Base-by-base conservation (phyloP, 2,113 vertebrate species). In the Fulmarus glacialis region DNA sequence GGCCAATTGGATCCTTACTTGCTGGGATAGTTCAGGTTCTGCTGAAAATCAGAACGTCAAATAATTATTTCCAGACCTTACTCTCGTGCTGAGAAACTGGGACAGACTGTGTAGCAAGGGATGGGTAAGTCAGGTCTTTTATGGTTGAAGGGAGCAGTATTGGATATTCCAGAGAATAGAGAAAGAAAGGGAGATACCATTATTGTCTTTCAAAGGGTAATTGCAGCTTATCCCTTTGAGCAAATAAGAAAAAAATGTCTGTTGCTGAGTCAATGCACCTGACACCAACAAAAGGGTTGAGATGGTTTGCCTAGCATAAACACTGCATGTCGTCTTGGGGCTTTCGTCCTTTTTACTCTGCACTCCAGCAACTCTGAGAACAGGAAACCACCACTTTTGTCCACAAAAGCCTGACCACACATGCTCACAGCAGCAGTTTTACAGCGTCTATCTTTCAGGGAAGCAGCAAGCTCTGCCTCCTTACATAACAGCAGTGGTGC, bases 351-450 rank as follows among this genome's bases (percentile, higher is more conserved):
- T 93, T 87, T 87, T 21, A 38, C 30, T 78, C 58, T 77, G 32
- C 58, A 55, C 66, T 97, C 66, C 73, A 96, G 55, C 30, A 95
- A 40, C 60, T 62, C 58, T 84, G 32, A 85, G 73, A 95, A 70
- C 55, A 84, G 89, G 66, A 96, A 96, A 95, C 83, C 78, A 93
- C 87, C 66, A 88, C 73, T 94, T 87, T 36, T 66, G 38, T 82
- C 89, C 87, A 85, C 77, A 90, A 73, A 91, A 91, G 29, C 62
- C 93, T 96, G 89, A 85, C 89, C 91, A 82, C 66, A 96, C 22
- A 68, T 53, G 40, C 40, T 95, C 80, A 71, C 88, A 84, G 80
- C 64, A 91, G 77, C 83, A 91, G 77, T 84, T 74, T 89, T 64
- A 59, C 56, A 82, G 85, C 52, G 53, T 93, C 94, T 94, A 40